Base-by-base conservation (phyloP, 2,797 vertebrate genomes). In the Peromyscus nudipes region DNA sequence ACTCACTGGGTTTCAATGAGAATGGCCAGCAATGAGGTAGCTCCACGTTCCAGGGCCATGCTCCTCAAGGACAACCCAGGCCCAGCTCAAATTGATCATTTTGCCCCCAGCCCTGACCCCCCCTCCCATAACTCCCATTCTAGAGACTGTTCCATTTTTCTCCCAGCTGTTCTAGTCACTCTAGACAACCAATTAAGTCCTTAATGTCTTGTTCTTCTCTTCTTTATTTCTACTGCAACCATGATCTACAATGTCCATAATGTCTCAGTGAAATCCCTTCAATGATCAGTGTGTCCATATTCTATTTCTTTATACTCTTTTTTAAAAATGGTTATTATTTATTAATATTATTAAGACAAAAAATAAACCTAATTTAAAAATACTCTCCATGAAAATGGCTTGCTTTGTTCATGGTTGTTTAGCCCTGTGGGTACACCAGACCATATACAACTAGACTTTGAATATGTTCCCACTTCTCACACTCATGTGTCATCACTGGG, bases 311-410 rank as follows among this genome's bases (percentile, higher is more conserved):
- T 89, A 77, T 2, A 4, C 21, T 73, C 6, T 7, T 40, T n/a
- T 86, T 80, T 65, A 86, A 49, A 57, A 92, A 29, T 93, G 49
- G 77, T n/a, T 46, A 60, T 46, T 75, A 76, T 67, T 86, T 92
- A 69, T 57, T 52, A 52, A 71, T 46, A 62, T 2, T 82, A 40
- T 77, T 27, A 62, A n/a, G 65, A 86, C 19, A 93, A 67, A 92
- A 73, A 64, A 49, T 43, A 75, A 76, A 82, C 1, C 1, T 19
- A 67, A 55, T 81, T 82, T 89, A 43, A 23, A 93, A 93, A 62
- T 13, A 57, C 25, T 19, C 4, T 21, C 82, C 67, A 76, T 25
- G 52, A 16, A 31, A 57, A 17, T 52, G n/a, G 62, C 27, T 52
- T 69, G 40, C 27, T 80, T 9, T 82, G 55, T 62, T 73, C 37